Percentiles rank a stretch among this genome's conserved stretches.
Conservation (phyloP, 2,888 invertebrate genomes). For the Xylota sylvarum region DNA sequence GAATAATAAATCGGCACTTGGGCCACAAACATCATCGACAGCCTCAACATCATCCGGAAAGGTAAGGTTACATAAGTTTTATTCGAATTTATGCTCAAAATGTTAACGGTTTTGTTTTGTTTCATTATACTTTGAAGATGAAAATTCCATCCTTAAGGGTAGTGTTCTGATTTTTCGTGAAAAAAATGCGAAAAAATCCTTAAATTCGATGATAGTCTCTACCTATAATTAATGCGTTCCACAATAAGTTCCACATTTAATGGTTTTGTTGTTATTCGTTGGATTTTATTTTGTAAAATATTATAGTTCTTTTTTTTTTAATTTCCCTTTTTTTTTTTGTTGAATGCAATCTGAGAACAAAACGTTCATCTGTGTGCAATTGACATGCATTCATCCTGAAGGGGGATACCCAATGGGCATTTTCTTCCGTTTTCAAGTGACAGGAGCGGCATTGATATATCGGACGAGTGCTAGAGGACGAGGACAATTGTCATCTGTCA, state of each 20-base stretch:
- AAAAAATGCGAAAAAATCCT: slow-evolving; percentile 31
- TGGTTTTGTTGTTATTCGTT: slow-evolving; percentile 59
- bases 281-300: slow-evolving; percentile 22
- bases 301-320: not conserved
- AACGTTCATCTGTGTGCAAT: slow-evolving; percentile 43
- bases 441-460: slow-evolving; percentile 1
- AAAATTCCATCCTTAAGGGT: slow-evolving; percentile 70
- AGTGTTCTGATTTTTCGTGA: slow-evolving; percentile 9
- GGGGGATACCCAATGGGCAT: slow-evolving; percentile 22
- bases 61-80: slow-evolving; percentile 78
- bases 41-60: slow-evolving; percentile 79
- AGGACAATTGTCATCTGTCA: slow-evolving; percentile 59
- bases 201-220: slow-evolving; percentile 63
- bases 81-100: slow-evolving; percentile 71
- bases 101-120: slow-evolving; percentile 6
- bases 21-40: slow-evolving; percentile 79
- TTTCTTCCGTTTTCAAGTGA: slow-evolving; percentile 1
- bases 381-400: slow-evolving; percentile 34
- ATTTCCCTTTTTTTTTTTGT: not conserved
- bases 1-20: slow-evolving; percentile 78
- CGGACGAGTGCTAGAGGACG: not conserved
- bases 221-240: slow-evolving; percentile 72
- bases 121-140: slow-evolving; percentile 18
- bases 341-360: slow-evolving; percentile 43
- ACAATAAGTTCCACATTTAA: slow-evolving; percentile 69